Conservation (phyloP, 1,140 invertebrate species). For the Macrostomum lignano region DNA sequence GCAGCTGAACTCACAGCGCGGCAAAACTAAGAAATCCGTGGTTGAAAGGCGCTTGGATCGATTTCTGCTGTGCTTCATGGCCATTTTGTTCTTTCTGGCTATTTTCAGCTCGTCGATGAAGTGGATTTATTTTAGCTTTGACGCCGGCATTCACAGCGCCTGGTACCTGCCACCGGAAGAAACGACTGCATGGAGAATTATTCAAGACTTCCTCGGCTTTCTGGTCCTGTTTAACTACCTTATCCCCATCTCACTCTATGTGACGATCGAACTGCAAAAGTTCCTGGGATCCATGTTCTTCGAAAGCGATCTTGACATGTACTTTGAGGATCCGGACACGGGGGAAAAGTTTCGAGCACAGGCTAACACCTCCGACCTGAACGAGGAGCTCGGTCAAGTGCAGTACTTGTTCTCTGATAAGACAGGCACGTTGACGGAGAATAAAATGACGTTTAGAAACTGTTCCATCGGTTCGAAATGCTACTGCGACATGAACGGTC, state of each 20-base stretch:
- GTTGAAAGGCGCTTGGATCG: background rate
- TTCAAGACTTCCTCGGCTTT: slow-evolving; percentile 28
- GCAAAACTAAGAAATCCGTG: background rate
- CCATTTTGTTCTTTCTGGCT: background rate
- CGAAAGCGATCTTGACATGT: slow-evolving; percentile 35
- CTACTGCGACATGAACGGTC: slow-evolving; percentile 16
- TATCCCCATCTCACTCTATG: slow-evolving; percentile 41
- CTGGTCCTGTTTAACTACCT: slow-evolving; percentile 38
- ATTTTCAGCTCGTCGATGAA: background rate
- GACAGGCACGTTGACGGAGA: slow-evolving; percentile 78
- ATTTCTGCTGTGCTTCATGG: background rate
- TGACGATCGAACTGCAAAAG: slow-evolving; percentile 39
- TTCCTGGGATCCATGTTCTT: slow-evolving; percentile 38
- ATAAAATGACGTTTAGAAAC: slow-evolving; percentile 80
- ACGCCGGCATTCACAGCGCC: background rate
- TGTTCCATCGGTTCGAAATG: slow-evolving; percentile 31
- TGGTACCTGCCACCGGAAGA: background rate
- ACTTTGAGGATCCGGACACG: slow-evolving; percentile 45
- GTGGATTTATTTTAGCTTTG: slow-evolving; percentile 1
- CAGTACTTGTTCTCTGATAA: slow-evolving; percentile 81
- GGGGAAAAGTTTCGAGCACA: slow-evolving; percentile 47
- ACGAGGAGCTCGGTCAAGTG: slow-evolving; percentile 31
- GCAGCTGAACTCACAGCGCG: slow-evolving; percentile 3
- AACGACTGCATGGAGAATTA: background rate
- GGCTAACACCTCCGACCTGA: slow-evolving; percentile 39